phyloP scores from a whole-genome alignment of 2,113 vertebrate species.

The Pangasianodon hypophthalmus region DNA sequence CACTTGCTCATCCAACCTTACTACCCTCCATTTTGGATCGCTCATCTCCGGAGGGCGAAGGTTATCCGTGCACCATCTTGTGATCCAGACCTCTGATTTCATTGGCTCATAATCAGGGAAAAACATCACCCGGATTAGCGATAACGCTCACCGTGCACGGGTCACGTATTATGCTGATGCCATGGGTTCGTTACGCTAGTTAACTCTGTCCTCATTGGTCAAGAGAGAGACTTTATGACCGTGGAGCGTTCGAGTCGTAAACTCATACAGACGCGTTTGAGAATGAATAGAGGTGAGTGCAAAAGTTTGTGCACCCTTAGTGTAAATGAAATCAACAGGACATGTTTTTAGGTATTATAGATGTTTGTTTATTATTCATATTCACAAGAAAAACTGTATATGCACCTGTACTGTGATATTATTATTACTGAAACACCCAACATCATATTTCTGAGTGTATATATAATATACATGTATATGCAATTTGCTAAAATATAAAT shows the following conservation, averaged over 20 bases:
- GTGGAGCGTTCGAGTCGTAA: neutral
- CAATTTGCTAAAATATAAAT: too few species aligned
- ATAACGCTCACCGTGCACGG: neutral
- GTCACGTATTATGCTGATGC: conserved; percentile 37
- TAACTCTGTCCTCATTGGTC: conserved; percentile 23
- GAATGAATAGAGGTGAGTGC: neutral
- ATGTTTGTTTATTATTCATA: neutral
- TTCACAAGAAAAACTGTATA: neutral
- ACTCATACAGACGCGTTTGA: neutral
- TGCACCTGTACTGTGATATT: too few species aligned
- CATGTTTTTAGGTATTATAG: neutral
- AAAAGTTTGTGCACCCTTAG: neutral
- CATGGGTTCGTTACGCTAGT: conserved; percentile 32
- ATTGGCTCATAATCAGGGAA: conserved; percentile 19
- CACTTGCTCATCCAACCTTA: conserved; percentile 7
- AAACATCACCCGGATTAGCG: conserved; percentile 32
- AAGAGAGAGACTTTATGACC: conserved; percentile 31
- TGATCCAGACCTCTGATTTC: conserved; percentile 31
- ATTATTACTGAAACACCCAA: too few species aligned
- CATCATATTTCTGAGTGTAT: too few species aligned
- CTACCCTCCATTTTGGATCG: conserved; percentile 6
- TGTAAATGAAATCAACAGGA: neutral
- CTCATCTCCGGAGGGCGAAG: conserved; percentile 9
- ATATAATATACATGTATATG: too few species aligned
- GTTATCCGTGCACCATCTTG: conserved; percentile 4